Evolutionary conservation across 2,888 invertebrate species (phyloP), one percentile per base, ranked within the genome.

Genomic region (Aromia moschata): DNA sequence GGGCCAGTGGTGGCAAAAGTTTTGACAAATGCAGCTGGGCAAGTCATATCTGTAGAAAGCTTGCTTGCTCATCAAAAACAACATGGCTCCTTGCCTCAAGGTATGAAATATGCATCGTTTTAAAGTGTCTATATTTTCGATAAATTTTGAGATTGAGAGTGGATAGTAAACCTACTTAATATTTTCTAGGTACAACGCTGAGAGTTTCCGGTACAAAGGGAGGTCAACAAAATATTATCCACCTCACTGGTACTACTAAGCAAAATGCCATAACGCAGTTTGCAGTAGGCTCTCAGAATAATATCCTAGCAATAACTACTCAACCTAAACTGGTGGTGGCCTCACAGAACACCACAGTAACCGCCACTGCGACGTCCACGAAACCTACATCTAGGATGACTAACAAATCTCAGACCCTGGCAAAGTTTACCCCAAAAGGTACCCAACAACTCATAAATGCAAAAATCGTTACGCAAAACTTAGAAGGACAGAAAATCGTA

Each of bases 1-100:
- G 73, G 77, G 25, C 87, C 88, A 2, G 86, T 90, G 18, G 85
- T 91, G 33, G 90, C 91, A 0, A 90, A 91, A 77, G 85, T 92
- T 12, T 80, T 92, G 16, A 89, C 91, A 3, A 90, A 88, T 75
- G 86, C 90, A 2, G 83, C 84, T 4, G 84, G 85, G 1, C 86
- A 86, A 69, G 81, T 86, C 2, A 84, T 86, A 38, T 85, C 86
- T 0, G 84, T 86, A 36, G 86, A 86, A 74, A 86, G 84, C 75
- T 74, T 86, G 31, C 74, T 86, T 17, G 83, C 85, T 0, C 86
- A 86, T 70, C 83, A 83, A 66, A 83, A 83, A 68, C 79, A 80
- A 64, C 80, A 81, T 56, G 80, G 81, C 25, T 71, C 76, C 40
- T 65, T 81, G 59, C 78, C 81, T 40, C 86, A 86, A 82, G 87